Percentiles rank a stretch among this genome's conserved stretches.
phyloP scores from a whole-genome alignment of 2,113 vertebrate genomes.

The Lynx canadensis region DNA sequence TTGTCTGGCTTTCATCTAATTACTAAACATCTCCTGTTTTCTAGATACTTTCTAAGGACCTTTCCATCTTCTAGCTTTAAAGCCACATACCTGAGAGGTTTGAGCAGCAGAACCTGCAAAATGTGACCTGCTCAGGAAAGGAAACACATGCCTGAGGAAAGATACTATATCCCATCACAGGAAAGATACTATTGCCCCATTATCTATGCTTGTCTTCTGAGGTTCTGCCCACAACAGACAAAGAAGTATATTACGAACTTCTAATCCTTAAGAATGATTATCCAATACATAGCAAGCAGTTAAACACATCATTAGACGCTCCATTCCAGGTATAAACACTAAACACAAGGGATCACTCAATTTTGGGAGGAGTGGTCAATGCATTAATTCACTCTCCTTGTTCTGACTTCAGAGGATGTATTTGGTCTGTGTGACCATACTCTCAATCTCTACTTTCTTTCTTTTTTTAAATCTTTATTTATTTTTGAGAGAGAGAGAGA shows the following conservation, averaged over 20 bases:
- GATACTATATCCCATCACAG: not conserved
- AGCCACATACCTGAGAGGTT: not conserved
- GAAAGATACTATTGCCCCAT: not conserved
- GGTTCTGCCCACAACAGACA: not conserved
- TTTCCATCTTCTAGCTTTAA: not conserved
- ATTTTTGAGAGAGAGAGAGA: too few relatives aligned
- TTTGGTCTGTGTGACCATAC: not conserved
- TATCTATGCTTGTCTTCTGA: not conserved
- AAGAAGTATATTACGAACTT: not conserved
- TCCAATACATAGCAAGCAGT: not conserved
- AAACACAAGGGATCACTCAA: not conserved
- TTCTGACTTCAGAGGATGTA: not conserved
- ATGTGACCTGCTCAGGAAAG: not conserved
- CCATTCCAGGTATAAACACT: not conserved
- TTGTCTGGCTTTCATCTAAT: not conserved
- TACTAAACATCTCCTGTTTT: not conserved
- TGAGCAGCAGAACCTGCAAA: not conserved
- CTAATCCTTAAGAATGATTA: not conserved
- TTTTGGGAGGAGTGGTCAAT: not conserved
- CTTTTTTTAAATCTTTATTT: not conserved
- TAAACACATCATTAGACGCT: not conserved
- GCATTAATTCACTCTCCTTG: not conserved
- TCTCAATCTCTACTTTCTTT: not conserved
- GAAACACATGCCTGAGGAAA: not conserved
- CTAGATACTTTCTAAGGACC: not conserved